These are phyloP conservation scores for Diorhabda carinulata DNA, from an alignment of 1,140 invertebrate genomes.

Conservation along the genomic window DNA sequence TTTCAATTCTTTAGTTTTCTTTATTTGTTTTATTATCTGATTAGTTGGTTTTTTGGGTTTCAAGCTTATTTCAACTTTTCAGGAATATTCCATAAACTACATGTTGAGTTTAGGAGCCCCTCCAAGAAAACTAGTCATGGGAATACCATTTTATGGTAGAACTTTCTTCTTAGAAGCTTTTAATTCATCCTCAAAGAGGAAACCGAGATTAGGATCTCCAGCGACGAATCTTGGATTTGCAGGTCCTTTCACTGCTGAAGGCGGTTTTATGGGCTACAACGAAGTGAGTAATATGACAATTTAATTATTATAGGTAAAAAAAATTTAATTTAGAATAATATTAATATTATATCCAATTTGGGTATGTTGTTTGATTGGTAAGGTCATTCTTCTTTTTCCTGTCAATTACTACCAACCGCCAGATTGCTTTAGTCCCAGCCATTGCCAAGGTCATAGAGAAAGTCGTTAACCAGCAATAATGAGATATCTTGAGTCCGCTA, in stretches of 20 bases:
- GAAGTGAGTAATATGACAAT: slow-evolving; percentile 50
- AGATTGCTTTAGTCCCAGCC: too few relatives aligned
- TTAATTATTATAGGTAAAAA: too few relatives aligned
- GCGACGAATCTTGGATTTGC: slow-evolving; percentile 59
- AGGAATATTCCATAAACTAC: slow-evolving; percentile 74
- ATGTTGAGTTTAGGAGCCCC: slow-evolving; percentile 67
- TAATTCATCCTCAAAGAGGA: slow-evolving; percentile 38
- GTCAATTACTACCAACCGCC: too few relatives aligned
- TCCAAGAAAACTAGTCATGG: slow-evolving; percentile 72
- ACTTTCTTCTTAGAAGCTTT: slow-evolving; percentile 59
- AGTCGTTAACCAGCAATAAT: too few relatives aligned
- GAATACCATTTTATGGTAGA: slow-evolving; percentile 81
- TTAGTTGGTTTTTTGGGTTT: too few relatives aligned
- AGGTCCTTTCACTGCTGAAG: slow-evolving; percentile 74
- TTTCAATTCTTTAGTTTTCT: neutral
- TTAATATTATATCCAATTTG: too few relatives aligned
- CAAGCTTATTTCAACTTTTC: slow-evolving; percentile 27
- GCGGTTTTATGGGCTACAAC: slow-evolving; percentile 85
- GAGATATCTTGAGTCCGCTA: too few relatives aligned
- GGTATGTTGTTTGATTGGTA: too few relatives aligned
- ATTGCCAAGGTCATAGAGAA: too few relatives aligned
- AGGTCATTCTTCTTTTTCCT: too few relatives aligned
- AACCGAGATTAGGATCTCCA: slow-evolving; percentile 49
- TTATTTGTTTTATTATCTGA: neutral
- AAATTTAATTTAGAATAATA: too few relatives aligned